A percentile compares a stretch with the other conserved stretches of the same genome.
Conservation (phyloP, 1,140 invertebrate genomes). For the Pinna nobilis region DNA sequence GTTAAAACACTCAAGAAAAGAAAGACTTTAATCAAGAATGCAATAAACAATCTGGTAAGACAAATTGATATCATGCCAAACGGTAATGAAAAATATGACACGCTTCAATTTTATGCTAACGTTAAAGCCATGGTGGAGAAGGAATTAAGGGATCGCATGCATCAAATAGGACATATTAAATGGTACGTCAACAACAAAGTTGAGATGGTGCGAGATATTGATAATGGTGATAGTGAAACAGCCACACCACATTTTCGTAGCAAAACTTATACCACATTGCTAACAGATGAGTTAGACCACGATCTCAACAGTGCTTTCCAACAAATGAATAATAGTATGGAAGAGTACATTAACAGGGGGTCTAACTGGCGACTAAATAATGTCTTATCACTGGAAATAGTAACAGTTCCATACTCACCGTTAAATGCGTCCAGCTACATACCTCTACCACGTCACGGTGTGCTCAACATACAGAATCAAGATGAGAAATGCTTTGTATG, state of each 20-base stretch:
- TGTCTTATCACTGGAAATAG: conserved; percentile 9
- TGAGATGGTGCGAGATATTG: conserved; percentile 14
- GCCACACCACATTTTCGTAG: conserved; percentile 21
- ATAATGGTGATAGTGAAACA: neutral
- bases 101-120: conserved; percentile 21
- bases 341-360: conserved; percentile 26
- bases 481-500: conserved; percentile 37
- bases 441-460: too few relatives aligned
- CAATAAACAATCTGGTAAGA: conserved; percentile 7
- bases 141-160: neutral
- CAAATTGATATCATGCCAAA: conserved; percentile 7
- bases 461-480: neutral
- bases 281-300: neutral
- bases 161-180: conserved; percentile 15
- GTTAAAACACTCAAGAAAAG: too few relatives aligned
- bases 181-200: conserved; percentile 19
- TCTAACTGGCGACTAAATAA: conserved; percentile 11
- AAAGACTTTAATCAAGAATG: neutral
- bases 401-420: conserved; percentile 23
- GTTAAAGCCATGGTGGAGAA: conserved; percentile 4
- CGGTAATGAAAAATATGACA: conserved; percentile 25
- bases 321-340: conserved; percentile 9
- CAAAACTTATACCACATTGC: neutral
- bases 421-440: conserved; percentile 16
- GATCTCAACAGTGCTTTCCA: conserved; percentile 15